These are phyloP conservation scores for Campodea augens DNA, from an alignment of 1,140 invertebrate species.

Conservation along the genomic window DNA sequence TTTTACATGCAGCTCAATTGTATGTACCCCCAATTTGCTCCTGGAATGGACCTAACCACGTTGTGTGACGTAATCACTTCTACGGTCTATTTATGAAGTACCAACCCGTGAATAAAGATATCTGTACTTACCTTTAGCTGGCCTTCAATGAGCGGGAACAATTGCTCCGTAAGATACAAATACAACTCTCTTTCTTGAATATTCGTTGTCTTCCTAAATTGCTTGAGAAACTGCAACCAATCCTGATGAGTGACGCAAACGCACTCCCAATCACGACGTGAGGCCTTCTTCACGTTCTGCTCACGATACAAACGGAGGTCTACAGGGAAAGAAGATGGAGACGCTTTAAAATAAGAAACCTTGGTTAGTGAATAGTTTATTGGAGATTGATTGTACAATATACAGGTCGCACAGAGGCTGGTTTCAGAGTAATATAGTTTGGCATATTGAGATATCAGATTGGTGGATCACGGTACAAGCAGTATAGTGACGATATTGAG, in stretches of 20 bases:
- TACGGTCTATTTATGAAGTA: too few species aligned
- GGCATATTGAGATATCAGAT: too few species aligned
- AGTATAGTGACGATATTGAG: too few species aligned
- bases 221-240: conserved; percentile 17
- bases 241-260: conserved; percentile 17
- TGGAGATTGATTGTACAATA: too few species aligned
- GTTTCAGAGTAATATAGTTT: too few species aligned
- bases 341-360: background rate
- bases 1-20: too few species aligned
- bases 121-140: conserved; percentile 16
- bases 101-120: too few species aligned
- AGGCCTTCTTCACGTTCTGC: conserved; percentile 15
- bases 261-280: conserved; percentile 17
- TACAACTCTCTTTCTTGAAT: conserved; percentile 16
- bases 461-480: too few species aligned
- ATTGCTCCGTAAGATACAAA: conserved; percentile 15
- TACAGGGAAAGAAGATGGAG: conserved; percentile 3
- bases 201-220: conserved; percentile 18
- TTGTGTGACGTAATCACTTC: too few species aligned
- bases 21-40: too few species aligned
- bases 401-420: too few species aligned
- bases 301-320: conserved; percentile 19
- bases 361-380: background rate
- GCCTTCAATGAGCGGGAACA: conserved; percentile 17
- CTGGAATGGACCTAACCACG: too few species aligned